These are phyloP conservation scores for Idaea dimidiata DNA, from an alignment of 2,888 invertebrate species.

Conservation along the genomic window DNA sequence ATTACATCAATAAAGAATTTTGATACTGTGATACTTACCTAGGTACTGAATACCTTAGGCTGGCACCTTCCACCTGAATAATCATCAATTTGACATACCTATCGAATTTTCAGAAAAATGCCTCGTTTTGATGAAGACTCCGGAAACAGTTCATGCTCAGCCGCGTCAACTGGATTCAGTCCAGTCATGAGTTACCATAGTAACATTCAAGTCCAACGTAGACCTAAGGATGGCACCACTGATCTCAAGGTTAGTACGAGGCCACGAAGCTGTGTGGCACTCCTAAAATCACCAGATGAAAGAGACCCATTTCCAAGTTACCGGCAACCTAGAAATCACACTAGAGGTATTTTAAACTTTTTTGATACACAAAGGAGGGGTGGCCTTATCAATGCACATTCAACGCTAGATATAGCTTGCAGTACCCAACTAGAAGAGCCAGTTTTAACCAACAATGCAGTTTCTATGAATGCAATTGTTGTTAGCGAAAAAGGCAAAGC, in stretches of 20 bases:
- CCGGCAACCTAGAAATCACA: constrained; percentile 49
- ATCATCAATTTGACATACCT: neutral
- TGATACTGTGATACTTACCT: neutral
- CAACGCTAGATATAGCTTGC: constrained; percentile 68
- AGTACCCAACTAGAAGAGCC: constrained; percentile 70
- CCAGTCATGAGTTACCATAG: constrained; percentile 57
- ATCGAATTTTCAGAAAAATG: constrained; percentile 38
- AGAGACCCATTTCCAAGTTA: constrained; percentile 74
- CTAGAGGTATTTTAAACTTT: constrained; percentile 59
- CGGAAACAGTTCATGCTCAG: constrained; percentile 74
- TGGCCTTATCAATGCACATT: constrained; percentile 71
- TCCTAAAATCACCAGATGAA: constrained; percentile 73
- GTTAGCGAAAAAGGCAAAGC: constrained; percentile 40
- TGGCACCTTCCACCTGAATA: neutral
- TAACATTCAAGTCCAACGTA: constrained; percentile 37
- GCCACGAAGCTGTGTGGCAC: constrained; percentile 59
- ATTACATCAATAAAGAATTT: neutral
- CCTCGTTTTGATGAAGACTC: constrained; percentile 72
- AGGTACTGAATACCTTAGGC: neutral
- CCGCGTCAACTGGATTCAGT: constrained; percentile 62
- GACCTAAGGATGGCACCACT: constrained; percentile 60
- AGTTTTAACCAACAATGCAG: constrained; percentile 48
- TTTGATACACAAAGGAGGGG: constrained; percentile 64
- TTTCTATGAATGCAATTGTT: constrained; percentile 56
- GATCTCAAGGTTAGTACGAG: constrained; percentile 72